Evolutionary conservation across 2,797 vertebrate genomes (phyloP).

Genomic region (Helicolenus hilgendorfi): DNA sequence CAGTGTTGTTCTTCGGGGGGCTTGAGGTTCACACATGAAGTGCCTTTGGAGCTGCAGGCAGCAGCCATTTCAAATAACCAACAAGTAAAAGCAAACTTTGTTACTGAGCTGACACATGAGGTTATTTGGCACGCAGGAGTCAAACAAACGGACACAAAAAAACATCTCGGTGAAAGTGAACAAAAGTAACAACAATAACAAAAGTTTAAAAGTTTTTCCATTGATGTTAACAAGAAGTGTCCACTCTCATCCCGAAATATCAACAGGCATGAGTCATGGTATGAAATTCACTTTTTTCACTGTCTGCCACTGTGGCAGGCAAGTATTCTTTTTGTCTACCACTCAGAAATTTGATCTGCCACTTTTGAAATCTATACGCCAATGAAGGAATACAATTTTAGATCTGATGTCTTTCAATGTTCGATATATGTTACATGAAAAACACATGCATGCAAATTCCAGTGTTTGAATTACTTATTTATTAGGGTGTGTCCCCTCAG

Average conservation of each 20-base stretch:
- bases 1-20: conserved; percentile 29
- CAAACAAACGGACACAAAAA: not conserved
- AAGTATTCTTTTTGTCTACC: too few species aligned
- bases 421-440: too few species aligned
- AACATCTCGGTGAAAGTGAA: not conserved
- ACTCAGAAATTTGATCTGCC: too few species aligned
- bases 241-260: not conserved
- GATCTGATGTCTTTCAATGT: too few species aligned
- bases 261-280: not conserved
- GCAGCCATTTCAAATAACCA: conserved; percentile 18
- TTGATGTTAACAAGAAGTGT: not conserved
- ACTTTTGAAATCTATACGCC: too few species aligned
- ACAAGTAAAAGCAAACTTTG: conserved; percentile 31
- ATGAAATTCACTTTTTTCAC: too few species aligned
- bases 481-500: too few species aligned
- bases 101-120: conserved; percentile 19
- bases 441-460: too few species aligned
- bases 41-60: conserved; percentile 15
- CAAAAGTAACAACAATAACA: not conserved
- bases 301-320: too few species aligned
- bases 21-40: conserved; percentile 9
- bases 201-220: not conserved
- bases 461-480: too few species aligned
- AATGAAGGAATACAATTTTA: too few species aligned
- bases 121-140: conserved; percentile 12